phyloP scores from a whole-genome alignment of 2,888 invertebrate genomes.

The Malthinus flaveolus region DNA sequence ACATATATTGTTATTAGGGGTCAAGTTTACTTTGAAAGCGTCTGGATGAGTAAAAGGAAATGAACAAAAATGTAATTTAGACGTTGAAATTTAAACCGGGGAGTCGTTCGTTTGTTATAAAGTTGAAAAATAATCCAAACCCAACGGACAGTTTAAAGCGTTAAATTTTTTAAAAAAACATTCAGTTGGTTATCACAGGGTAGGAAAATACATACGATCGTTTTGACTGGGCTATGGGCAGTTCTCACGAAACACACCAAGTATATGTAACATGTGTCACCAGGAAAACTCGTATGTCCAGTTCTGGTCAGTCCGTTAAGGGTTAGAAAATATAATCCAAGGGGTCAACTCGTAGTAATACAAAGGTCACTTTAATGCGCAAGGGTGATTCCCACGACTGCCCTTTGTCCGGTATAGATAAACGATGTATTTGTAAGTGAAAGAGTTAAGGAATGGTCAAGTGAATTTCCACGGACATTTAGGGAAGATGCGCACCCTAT shows the following conservation, averaged over 20 bases:
- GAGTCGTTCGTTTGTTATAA: background rate
- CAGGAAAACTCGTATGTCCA: conserved; percentile 45
- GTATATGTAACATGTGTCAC: conserved; percentile 24
- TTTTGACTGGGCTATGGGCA: conserved; percentile 29
- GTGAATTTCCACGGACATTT: conserved; percentile 43
- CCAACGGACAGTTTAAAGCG: background rate
- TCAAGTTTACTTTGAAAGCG: too few species aligned
- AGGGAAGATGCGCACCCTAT: conserved; percentile 36
- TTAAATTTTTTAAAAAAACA: too few species aligned
- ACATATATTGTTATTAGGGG: too few species aligned
- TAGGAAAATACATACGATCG: conserved; percentile 16
- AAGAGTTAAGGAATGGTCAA: conserved; percentile 46
- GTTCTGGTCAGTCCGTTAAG: conserved; percentile 52
- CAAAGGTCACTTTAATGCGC: conserved; percentile 43
- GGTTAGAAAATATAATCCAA: conserved; percentile 37
- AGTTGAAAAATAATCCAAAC: background rate
- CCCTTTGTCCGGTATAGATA: conserved; percentile 45
- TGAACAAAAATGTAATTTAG: too few species aligned
- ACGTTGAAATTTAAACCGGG: background rate
- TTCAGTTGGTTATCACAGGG: conserved; percentile 17
- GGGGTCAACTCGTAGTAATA: conserved; percentile 41
- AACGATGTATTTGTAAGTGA: conserved; percentile 40
- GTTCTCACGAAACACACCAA: conserved; percentile 35
- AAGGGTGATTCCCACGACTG: conserved; percentile 48
- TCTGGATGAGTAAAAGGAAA: too few species aligned